A percentile compares a stretch with the other conserved stretches of the same genome.
These are phyloP conservation scores for Teleiodes luculella DNA, from an alignment of 2,888 invertebrate genomes.

Conservation along the genomic window DNA sequence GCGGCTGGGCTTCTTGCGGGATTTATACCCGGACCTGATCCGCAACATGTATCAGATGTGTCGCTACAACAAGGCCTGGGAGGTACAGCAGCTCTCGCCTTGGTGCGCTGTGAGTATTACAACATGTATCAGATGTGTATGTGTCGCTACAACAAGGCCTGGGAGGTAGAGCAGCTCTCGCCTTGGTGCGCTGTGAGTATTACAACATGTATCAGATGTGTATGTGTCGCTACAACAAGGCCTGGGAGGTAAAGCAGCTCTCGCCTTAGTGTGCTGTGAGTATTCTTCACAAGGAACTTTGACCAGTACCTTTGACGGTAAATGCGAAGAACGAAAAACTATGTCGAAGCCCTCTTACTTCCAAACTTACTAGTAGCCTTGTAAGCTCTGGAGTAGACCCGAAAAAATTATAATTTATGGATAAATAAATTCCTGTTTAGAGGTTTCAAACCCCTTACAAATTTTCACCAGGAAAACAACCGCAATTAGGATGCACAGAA, in stretches of 20 bases:
- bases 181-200: slow-evolving; percentile 89
- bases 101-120: slow-evolving; percentile 89
- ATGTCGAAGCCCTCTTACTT: no score
- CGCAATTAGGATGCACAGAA: no score
- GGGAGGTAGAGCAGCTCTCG: slow-evolving; percentile 82
- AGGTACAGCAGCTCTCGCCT: slow-evolving; percentile 80
- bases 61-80: slow-evolving; percentile 89
- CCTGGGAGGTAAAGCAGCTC: slow-evolving; percentile 82
- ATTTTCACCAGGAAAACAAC: no score
- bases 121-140: slow-evolving; percentile 89
- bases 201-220: slow-evolving; percentile 88
- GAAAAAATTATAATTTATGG: no score
- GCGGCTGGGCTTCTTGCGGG: slow-evolving; percentile 82
- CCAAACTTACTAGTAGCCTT: no score
- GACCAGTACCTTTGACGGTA: no score
- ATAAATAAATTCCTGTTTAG: no score
- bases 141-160: slow-evolving; percentile 89
- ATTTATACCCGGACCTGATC: slow-evolving; percentile 74
- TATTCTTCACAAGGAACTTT: slow-evolving; percentile 20
- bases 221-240: slow-evolving; percentile 88
- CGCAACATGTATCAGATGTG: slow-evolving; percentile 87
- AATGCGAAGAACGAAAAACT: no score
- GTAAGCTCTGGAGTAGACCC: no score
- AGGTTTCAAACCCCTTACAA: no score
- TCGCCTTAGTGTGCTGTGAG: slow-evolving; percentile 88